A percentile compares a stretch with the other conserved stretches of the same genome.
These are phyloP conservation scores for Lepus timidus DNA, from an alignment of 2,113 vertebrate genomes.

Conservation along the genomic window DNA sequence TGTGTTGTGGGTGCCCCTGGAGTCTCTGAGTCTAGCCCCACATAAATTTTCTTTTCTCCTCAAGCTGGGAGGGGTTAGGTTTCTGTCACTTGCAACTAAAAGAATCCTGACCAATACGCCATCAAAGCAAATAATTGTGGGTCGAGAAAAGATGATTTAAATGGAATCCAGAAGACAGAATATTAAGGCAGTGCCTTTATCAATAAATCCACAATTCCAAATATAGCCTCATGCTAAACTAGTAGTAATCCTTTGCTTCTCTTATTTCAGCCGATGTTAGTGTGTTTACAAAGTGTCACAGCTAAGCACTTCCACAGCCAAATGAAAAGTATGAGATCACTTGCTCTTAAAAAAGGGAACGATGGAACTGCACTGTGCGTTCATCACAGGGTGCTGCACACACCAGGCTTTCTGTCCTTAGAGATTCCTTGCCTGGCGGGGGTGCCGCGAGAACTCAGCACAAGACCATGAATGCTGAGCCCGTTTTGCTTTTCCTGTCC, in stretches of 20 bases:
- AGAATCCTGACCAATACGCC: not conserved
- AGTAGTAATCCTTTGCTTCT: conserved; percentile 82
- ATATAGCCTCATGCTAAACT: conserved; percentile 51
- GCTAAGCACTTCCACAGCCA: conserved; percentile 82
- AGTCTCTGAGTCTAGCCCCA: conserved; percentile 23
- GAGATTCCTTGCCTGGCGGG: not conserved
- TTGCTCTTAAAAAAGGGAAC: conserved; percentile 82
- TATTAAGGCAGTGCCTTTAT: conserved; percentile 71
- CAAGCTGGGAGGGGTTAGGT: not conserved
- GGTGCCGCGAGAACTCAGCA: not conserved
- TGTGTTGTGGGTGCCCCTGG: not conserved
- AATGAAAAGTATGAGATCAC: conserved; percentile 85
- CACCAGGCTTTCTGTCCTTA: conserved; percentile 14
- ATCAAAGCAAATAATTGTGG: conserved; percentile 75
- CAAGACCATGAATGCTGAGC: not conserved
- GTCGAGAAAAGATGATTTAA: conserved; percentile 73
- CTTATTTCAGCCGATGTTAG: conserved; percentile 81
- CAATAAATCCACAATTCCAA: conserved; percentile 79
- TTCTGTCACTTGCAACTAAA: conserved; percentile 41
- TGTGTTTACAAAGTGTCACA: conserved; percentile 84
- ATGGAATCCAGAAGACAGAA: conserved; percentile 72
- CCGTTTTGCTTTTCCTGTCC: not conserved
- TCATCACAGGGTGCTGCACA: conserved; percentile 67
- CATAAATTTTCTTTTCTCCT: not conserved
- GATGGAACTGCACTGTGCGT: conserved; percentile 67